Conservation (phyloP, 2,113 vertebrate species). For the Eupsittula cactorum region DNA sequence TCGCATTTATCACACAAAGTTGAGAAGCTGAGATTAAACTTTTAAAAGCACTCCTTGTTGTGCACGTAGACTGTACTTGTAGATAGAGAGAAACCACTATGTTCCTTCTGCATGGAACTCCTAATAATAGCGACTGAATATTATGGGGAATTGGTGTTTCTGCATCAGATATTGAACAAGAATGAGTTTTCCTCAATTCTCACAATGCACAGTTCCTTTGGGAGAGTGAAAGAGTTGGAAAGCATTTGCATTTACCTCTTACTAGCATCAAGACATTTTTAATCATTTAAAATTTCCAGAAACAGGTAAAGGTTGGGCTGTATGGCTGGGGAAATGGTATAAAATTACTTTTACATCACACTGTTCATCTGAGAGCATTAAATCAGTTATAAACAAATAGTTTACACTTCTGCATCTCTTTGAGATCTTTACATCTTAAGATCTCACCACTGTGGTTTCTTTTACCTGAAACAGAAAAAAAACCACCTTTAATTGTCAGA, state of each 20-base stretch:
- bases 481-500: not conserved
- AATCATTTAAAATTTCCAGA: not conserved
- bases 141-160: not conserved
- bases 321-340: not conserved
- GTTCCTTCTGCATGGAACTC: not conserved
- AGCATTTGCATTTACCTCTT: not conserved
- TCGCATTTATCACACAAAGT: not conserved
- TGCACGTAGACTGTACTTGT: not conserved
- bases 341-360: not conserved
- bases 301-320: not conserved
- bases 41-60: not conserved
- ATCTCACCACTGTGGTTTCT: not conserved
- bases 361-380: not conserved
- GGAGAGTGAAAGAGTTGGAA: not conserved
- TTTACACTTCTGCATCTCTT: not conserved
- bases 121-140: not conserved
- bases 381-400: not conserved
- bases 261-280: not conserved
- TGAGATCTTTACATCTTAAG: not conserved
- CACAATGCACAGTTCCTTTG: not conserved
- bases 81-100: not conserved
- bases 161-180: not conserved
- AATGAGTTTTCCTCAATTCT: not conserved
- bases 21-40: not conserved
- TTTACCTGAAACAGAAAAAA: not conserved